These are phyloP conservation scores for Argya squamiceps DNA, from an alignment of 2,797 vertebrate genomes.

Conservation along the genomic window DNA sequence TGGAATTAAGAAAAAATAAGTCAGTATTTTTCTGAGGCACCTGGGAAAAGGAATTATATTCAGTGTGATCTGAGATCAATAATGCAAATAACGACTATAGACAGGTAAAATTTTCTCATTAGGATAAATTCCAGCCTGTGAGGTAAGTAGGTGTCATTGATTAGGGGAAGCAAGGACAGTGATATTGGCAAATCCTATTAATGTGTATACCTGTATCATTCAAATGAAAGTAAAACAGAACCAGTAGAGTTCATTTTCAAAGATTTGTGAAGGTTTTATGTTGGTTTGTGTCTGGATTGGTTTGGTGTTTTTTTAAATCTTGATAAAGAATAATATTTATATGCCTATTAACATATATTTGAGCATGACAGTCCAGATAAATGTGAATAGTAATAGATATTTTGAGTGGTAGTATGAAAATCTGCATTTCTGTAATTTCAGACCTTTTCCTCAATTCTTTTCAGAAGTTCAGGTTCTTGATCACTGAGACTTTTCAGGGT, in stretches of 20 bases:
- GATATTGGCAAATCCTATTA: background rate
- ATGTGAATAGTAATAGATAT: background rate
- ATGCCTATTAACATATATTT: background rate
- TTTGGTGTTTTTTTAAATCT: background rate
- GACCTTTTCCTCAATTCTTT: background rate
- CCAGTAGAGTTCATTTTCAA: background rate
- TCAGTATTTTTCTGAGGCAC: background rate
- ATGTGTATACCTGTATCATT: background rate
- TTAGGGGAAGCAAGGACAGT: background rate
- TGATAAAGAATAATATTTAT: background rate
- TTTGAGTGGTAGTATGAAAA: background rate
- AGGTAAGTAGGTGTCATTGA: background rate
- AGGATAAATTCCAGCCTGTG: background rate
- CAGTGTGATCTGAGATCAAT: background rate
- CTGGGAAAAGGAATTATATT: background rate
- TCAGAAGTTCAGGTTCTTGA: background rate
- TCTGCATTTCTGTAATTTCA: background rate
- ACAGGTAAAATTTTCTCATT: background rate
- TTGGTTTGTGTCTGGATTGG: background rate
- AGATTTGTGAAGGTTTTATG: background rate
- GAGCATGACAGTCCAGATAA: background rate
- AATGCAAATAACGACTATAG: background rate
- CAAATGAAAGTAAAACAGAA: background rate
- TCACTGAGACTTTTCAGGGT: background rate
- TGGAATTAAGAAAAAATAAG: constrained; percentile 8